phyloP scores from a whole-genome alignment of 2,797 vertebrate species.

The Neosilurus hyrtlii region DNA sequence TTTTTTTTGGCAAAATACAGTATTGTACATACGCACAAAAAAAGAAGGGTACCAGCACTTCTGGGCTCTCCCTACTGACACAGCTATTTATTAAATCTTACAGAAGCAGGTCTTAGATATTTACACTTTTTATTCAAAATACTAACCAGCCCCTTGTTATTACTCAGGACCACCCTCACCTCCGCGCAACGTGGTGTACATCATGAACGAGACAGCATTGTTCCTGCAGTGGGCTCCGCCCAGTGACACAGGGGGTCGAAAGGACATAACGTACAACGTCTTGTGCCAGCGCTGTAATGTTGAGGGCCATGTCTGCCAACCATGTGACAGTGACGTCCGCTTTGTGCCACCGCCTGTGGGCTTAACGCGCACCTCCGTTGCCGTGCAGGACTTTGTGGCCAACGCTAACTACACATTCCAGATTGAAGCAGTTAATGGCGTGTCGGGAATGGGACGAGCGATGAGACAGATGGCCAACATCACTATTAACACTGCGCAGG shows the following conservation, averaged over 20 bases:
- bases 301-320: conserved; percentile 77
- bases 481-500: conserved; percentile 87
- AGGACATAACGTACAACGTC: conserved; percentile 91
- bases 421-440: conserved; percentile 89
- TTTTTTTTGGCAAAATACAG: too few relatives aligned
- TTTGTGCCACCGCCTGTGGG: conserved; percentile 86
- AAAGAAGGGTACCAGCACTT: neutral
- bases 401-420: conserved; percentile 95
- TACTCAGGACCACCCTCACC: conserved; percentile 87
- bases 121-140: neutral
- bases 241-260: conserved; percentile 87
- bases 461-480: conserved; percentile 85
- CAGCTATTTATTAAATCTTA: too few relatives aligned
- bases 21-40: too few relatives aligned
- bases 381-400: conserved; percentile 86
- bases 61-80: neutral
- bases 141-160: neutral
- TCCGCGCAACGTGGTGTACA: conserved; percentile 87
- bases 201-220: conserved; percentile 94
- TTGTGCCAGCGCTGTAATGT: conserved; percentile 85
- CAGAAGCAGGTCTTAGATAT: too few relatives aligned
- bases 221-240: conserved; percentile 96
- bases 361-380: conserved; percentile 85
- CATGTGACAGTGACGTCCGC: conserved; percentile 86
- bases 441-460: conserved; percentile 83